Evolutionary conservation across 2,797 vertebrate genomes (phyloP), one percentile per base, ranked within the genome.

Genomic region (Sebastes trivittatus): DNA sequence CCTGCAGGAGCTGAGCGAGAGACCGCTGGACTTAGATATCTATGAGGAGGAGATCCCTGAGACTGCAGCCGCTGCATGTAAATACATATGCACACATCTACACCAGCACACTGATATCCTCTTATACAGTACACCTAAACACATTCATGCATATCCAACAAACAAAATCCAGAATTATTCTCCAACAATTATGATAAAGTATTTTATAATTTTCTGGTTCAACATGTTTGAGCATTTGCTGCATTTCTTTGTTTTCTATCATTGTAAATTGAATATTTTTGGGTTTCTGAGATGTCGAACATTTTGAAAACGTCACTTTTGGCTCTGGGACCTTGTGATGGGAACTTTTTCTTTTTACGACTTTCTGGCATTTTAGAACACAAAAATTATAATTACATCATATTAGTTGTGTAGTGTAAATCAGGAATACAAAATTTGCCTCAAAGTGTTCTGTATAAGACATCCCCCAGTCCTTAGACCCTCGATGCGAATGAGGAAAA

Each of bases 1-100:
- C 94, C 96, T 99, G 86, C 97, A 97, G 93, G 97, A 99, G 84
- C 95, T 99, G 71, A 97, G 97, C 0, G 97, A 98, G 91, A 96
- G 96, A 49, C 96, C 97, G 16, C 93, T 97, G 81, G 97, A 97
- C 84, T 92, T 96, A 1, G 96, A 94, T 0, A 60, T 93, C 78
- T 97, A 96, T 0, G 97, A 98, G 52, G 97, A 98, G 58, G 97
- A 97, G 87, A 89, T 96, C 61, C 89, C 96, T 0, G 98, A 98
- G 85, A 96, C 96, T 16, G 94, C 97, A 0, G 94, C 93, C 74
- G 93, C 95, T 0, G 95, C 96, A 10, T 96, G 98, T 98, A 68
- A 1, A 27, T 22, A 61, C 79, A 34, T 38, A 66, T 5, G 2
- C 11, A 1, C 6, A 36, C 13, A 64, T 32, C 11, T 20, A 16